Conservation (phyloP, 1,140 invertebrate species). For the Papilio machaon region DNA sequence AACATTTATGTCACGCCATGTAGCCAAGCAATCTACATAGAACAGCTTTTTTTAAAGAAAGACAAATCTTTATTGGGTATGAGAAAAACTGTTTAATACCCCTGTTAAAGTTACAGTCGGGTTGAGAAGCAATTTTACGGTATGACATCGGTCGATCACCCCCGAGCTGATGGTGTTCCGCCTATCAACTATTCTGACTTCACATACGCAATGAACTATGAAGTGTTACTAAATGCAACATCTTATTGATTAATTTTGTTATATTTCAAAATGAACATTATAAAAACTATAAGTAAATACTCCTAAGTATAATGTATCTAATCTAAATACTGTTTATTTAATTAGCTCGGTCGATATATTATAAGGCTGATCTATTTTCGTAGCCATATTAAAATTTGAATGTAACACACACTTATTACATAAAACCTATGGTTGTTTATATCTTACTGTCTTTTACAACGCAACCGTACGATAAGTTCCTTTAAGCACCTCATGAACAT, state of each 20-base stretch:
- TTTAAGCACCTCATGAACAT: conserved; percentile 16
- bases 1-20: conserved; percentile 48
- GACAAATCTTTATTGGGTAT: neutral
- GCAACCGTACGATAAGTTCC: conserved; percentile 1
- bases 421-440: neutral
- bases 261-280: neutral
- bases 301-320: neutral
- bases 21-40: conserved; percentile 27
- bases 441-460: neutral
- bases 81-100: conserved; percentile 15
- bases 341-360: too few species aligned
- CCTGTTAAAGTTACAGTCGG: conserved; percentile 31
- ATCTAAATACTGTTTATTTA: too few species aligned
- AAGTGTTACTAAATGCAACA: conserved; percentile 17
- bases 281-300: neutral
- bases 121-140: conserved; percentile 35
- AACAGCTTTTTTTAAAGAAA: neutral
- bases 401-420: neutral
- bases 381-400: neutral
- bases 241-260: neutral
- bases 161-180: neutral
- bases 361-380: too few species aligned
- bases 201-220: conserved; percentile 33
- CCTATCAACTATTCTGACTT: conserved; percentile 16
- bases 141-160: conserved; percentile 32